phyloP scores from a whole-genome alignment of 2,113 vertebrate genomes.

The Eulemur macaco region DNA sequence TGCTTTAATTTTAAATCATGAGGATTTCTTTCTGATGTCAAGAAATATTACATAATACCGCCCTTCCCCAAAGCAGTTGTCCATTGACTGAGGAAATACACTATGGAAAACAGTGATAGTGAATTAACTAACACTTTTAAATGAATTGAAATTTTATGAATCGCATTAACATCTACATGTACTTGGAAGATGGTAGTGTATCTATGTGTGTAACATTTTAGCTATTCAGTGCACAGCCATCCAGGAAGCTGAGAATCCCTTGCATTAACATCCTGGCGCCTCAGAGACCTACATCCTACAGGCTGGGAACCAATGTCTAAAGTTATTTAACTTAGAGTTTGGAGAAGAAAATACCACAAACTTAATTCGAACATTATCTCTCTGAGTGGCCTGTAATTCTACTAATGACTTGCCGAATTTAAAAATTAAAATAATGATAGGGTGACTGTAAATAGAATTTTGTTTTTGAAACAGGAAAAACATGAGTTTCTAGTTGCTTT shows the following conservation, averaged over 20 bases:
- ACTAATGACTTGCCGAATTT: constrained; percentile 6
- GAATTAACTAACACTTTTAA: constrained; percentile 4
- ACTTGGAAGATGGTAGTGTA: not conserved
- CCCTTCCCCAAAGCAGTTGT: not conserved
- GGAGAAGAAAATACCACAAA: constrained; percentile 45
- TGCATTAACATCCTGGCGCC: not conserved
- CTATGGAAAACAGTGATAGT: not conserved
- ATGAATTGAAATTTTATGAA: not conserved
- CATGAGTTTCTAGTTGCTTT: constrained; percentile 49
- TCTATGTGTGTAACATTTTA: not conserved
- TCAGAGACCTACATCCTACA: not conserved
- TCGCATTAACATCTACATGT: not conserved
- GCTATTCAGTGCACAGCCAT: not conserved
- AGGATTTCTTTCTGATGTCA: not conserved
- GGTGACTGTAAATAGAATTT: constrained; percentile 19
- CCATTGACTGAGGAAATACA: not conserved
- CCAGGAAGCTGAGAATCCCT: not conserved
- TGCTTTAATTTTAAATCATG: not conserved
- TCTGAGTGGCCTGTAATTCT: constrained; percentile 44
- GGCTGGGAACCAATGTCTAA: not conserved
- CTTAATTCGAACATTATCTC: constrained; percentile 41
- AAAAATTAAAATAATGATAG: constrained; percentile 56
- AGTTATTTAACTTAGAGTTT: constrained; percentile 19
- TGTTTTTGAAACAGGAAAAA: constrained; percentile 49
- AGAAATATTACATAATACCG: not conserved